These are phyloP conservation scores for Tretioscincus oriximinensis DNA, from an alignment of 2,113 vertebrate species.

Conservation along the genomic window DNA sequence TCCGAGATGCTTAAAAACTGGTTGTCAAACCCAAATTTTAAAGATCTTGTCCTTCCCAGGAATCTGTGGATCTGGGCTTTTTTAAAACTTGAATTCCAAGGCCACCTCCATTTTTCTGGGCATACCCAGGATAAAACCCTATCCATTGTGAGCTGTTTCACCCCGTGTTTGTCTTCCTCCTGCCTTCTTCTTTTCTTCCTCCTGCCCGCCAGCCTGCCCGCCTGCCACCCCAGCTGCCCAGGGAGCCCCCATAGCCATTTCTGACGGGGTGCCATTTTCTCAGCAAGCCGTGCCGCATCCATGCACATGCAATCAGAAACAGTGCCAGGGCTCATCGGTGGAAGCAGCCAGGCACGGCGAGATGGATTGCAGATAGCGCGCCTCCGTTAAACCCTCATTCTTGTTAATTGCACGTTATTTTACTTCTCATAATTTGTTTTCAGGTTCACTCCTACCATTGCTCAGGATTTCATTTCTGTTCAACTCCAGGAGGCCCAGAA, in stretches of 20 bases:
- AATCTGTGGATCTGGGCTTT: too few species aligned
- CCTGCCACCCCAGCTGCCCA: background rate
- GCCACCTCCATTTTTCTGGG: too few species aligned
- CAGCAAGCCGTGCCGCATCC: conserved; percentile 20
- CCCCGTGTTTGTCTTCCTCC: background rate
- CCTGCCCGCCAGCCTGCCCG: conserved; percentile 7
- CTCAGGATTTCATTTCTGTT: conserved; percentile 19
- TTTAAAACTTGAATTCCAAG: too few species aligned
- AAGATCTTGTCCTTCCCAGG: too few species aligned
- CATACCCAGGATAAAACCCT: too few species aligned
- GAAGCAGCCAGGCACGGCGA: conserved; percentile 45
- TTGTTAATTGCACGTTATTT: conserved; percentile 61
- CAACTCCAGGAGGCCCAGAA: rapidly evolving
- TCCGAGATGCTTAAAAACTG: too few species aligned
- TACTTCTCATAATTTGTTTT: conserved; percentile 47
- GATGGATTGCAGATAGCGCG: conserved; percentile 54
- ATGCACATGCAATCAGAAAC: conserved; percentile 56
- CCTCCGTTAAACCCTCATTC: conserved; percentile 52
- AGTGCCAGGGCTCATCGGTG: conserved; percentile 53
- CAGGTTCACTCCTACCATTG: background rate
- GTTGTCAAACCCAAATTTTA: too few species aligned
- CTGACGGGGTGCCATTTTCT: conserved; percentile 47
- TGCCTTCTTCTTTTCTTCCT: background rate
- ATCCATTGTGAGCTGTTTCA: conserved; percentile 38
- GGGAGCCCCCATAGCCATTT: conserved; percentile 39